A percentile compares a stretch with the other conserved stretches of the same genome.
These are phyloP conservation scores for Rhamnusium bicolor DNA, from an alignment of 2,888 invertebrate species.

Conservation along the genomic window DNA sequence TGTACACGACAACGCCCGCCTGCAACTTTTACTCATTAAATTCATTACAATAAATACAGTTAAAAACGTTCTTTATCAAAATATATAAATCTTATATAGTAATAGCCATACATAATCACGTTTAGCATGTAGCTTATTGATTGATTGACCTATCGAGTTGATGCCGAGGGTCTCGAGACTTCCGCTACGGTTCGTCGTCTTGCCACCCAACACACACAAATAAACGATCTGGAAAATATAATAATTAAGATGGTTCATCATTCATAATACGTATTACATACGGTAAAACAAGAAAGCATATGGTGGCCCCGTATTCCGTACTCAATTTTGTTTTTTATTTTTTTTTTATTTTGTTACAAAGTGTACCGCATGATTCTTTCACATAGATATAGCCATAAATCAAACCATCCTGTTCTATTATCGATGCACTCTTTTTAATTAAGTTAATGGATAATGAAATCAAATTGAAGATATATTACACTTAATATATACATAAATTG, in stretches of 20 bases:
- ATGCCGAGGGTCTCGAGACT: conserved; percentile 11
- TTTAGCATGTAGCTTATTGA: neutral
- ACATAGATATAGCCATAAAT: conserved; percentile 29
- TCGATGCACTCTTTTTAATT: conserved; percentile 36
- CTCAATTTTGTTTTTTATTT: neutral
- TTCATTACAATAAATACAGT: neutral
- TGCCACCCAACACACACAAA: conserved; percentile 29
- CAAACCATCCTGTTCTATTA: conserved; percentile 33
- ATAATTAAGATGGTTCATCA: conserved; percentile 12
- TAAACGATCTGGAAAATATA: conserved; percentile 24
- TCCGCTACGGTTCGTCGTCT: conserved; percentile 17
- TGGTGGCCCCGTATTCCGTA: neutral
- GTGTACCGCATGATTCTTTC: neutral
- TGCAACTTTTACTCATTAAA: no score
- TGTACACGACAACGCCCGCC: no score
- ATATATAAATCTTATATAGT: conserved; percentile 3
- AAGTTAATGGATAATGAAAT: conserved; percentile 38
- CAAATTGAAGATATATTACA: conserved; percentile 35
- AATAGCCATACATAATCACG: neutral
- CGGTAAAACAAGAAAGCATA: conserved; percentile 16
- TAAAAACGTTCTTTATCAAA: neutral
- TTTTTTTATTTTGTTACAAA: neutral
- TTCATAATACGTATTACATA: conserved; percentile 9
- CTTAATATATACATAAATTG: conserved; percentile 27
- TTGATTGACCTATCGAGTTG: conserved; percentile 8